Evolutionary conservation across 1,140 invertebrate genomes (phyloP).

Genomic region (Anoplophora glabripennis): DNA sequence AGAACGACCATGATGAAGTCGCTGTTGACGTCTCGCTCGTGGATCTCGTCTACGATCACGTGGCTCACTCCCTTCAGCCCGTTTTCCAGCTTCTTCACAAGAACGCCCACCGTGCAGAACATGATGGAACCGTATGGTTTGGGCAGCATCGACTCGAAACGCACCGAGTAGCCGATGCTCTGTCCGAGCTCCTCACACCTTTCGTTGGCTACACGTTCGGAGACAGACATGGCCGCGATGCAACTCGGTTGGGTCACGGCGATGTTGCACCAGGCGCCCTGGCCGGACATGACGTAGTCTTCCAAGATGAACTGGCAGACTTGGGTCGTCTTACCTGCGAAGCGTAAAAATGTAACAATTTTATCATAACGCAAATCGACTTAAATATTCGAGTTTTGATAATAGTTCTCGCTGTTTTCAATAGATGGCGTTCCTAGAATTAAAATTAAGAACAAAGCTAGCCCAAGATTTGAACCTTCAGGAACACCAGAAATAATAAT

Average conservation of each 20-base stretch:
- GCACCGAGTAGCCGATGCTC: conserved; percentile 82
- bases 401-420: too few species aligned
- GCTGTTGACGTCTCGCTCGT: conserved; percentile 94
- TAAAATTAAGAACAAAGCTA: too few species aligned
- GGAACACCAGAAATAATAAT: too few species aligned
- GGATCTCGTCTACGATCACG: conserved; percentile 95
- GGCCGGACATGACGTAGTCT: conserved; percentile 83
- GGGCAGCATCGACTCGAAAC: conserved; percentile 86
- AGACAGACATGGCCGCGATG: conserved; percentile 91
- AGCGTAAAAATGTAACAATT: neutral
- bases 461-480: too few species aligned
- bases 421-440: too few species aligned
- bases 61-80: conserved; percentile 85
- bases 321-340: conserved; percentile 66
- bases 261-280: conserved; percentile 81
- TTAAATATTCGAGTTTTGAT: too few species aligned
- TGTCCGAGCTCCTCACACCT: conserved; percentile 82
- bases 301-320: conserved; percentile 96
- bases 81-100: conserved; percentile 86
- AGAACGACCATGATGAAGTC: conserved; percentile 95
- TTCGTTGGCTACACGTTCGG: conserved; percentile 86
- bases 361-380: too few species aligned
- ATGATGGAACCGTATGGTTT: conserved; percentile 88
- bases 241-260: conserved; percentile 91
- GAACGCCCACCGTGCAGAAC: conserved; percentile 93